Evolutionary conservation across 1,140 invertebrate species (phyloP).

Genomic region (Aporrectodea caliginosa): DNA sequence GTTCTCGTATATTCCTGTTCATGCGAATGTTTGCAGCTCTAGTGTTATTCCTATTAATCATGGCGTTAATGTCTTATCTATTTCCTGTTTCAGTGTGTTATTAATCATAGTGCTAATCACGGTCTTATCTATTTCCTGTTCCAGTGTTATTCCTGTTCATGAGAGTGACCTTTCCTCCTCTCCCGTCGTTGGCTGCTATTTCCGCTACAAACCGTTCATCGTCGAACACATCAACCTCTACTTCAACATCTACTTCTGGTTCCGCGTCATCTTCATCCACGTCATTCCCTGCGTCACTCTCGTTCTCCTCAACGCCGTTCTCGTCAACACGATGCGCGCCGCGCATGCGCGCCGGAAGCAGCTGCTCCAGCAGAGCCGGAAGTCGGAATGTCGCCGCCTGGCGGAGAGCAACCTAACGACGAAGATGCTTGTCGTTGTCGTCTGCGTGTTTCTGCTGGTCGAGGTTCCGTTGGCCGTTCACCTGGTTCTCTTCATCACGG

Average conservation of each 20-base stretch:
- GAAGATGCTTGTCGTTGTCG: slow-evolving; percentile 73
- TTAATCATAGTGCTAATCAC: too few species aligned
- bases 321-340: slow-evolving; percentile 76
- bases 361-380: slow-evolving; percentile 73
- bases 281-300: slow-evolving; percentile 80
- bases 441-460: slow-evolving; percentile 33
- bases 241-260: slow-evolving; percentile 74
- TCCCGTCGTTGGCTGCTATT: neutral
- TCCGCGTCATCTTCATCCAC: slow-evolving; percentile 85
- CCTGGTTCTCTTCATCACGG: slow-evolving; percentile 24
- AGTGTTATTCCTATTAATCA: too few species aligned
- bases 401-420: slow-evolving; percentile 83
- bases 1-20: too few species aligned
- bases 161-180: slow-evolving; percentile 63
- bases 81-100: too few species aligned
- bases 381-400: slow-evolving; percentile 59
- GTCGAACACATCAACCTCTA: slow-evolving; percentile 62
- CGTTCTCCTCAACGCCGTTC: slow-evolving; percentile 79
- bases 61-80: too few species aligned
- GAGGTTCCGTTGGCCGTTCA: slow-evolving; percentile 33
- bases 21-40: too few species aligned
- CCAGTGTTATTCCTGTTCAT: slow-evolving; percentile 56
- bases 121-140: too few species aligned
- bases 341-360: slow-evolving; percentile 75
- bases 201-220: slow-evolving; percentile 5